These are phyloP conservation scores for Epicampocera succincta DNA, from an alignment of 2,888 invertebrate species.

Conservation along the genomic window DNA sequence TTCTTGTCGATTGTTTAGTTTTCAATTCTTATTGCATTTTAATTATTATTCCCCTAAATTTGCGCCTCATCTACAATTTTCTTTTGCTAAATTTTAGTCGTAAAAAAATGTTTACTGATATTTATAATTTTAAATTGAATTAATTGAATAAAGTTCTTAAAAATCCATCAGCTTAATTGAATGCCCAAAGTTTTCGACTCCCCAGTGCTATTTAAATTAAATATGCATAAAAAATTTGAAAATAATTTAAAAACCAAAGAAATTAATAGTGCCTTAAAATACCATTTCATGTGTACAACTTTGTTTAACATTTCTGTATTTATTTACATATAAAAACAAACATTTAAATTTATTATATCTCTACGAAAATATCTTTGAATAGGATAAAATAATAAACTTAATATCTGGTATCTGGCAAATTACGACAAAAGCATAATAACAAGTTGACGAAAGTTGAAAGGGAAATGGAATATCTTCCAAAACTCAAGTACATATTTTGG, in stretches of 20 bases:
- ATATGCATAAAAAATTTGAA: neutral
- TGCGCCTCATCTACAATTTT: too few species aligned
- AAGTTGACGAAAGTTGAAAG: slow-evolving; percentile 37
- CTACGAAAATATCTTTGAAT: neutral
- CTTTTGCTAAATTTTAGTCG: too few species aligned
- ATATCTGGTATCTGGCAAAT: slow-evolving; percentile 33
- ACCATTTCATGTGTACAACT: neutral
- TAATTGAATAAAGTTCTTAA: slow-evolving; percentile 1
- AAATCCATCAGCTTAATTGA: slow-evolving; percentile 51
- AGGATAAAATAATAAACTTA: neutral
- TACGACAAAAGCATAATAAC: slow-evolving; percentile 16
- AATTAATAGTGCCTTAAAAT: neutral
- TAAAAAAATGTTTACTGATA: neutral
- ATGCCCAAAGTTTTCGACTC: neutral
- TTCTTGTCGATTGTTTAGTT: too few species aligned
- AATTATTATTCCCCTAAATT: neutral
- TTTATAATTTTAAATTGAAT: slow-evolving; percentile 18
- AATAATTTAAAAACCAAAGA: neutral
- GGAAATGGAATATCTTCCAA: slow-evolving; percentile 6
- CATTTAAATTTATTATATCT: neutral
- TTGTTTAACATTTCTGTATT: neutral
- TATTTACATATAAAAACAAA: neutral
- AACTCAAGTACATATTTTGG: slow-evolving; percentile 10
- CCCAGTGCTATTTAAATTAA: slow-evolving; percentile 26
- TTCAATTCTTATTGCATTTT: too few species aligned